phyloP scores from a whole-genome alignment of 1,140 invertebrate genomes.

The Trichonephila clavipes region DNA sequence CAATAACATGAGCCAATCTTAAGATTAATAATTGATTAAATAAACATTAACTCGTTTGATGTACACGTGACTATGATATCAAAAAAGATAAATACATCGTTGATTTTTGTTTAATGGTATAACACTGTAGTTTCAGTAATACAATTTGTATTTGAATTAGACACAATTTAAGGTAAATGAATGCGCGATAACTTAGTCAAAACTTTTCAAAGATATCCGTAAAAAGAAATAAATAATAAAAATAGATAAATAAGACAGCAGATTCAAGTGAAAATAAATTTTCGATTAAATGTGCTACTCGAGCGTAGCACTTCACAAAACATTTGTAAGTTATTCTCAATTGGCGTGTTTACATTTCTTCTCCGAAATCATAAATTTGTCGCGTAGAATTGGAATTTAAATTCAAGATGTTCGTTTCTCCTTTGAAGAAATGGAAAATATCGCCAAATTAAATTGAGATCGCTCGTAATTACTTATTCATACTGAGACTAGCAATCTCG shows the following conservation, averaged over 20 bases:
- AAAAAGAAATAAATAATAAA: not conserved
- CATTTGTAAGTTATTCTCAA: slow-evolving; percentile 5
- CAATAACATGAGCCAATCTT: too few relatives aligned
- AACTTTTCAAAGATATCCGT: not conserved
- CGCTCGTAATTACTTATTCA: slow-evolving; percentile 6
- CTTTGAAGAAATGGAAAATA: slow-evolving; percentile 11
- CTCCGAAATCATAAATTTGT: slow-evolving; percentile 21
- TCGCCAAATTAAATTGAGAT: slow-evolving; percentile 3
- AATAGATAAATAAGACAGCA: not conserved
- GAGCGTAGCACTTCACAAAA: not conserved
- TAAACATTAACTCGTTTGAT: too few relatives aligned
- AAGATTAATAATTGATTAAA: too few relatives aligned
- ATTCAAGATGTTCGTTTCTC: not conserved
- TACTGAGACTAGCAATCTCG: not conserved
- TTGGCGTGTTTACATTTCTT: not conserved
- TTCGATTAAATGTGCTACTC: slow-evolving; percentile 11
- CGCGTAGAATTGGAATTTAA: not conserved
- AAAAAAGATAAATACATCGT: too few relatives aligned
- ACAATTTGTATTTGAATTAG: too few relatives aligned
- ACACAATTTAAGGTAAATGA: not conserved
- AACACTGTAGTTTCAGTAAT: too few relatives aligned
- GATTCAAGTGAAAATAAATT: not conserved
- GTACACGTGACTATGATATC: too few relatives aligned
- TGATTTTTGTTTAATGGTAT: too few relatives aligned
- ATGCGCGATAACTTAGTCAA: not conserved